Base-by-base conservation (phyloP, 2,888 invertebrate species). In the Epiblema foenella region DNA sequence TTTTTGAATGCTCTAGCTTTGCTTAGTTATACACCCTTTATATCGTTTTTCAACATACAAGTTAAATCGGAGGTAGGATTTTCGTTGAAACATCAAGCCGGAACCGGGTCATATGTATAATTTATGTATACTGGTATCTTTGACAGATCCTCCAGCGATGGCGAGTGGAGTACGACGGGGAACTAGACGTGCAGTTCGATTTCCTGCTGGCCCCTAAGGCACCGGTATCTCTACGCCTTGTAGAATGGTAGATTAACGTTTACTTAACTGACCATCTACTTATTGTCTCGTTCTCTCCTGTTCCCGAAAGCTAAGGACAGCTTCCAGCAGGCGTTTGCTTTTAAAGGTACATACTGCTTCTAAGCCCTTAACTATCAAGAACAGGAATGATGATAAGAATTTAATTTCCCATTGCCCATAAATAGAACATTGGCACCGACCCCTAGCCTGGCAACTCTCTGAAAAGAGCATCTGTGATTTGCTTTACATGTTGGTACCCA, bases 191-290 rank as follows among this genome's bases (percentile, higher is more conserved):
- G 39, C 95, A 96, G 82, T 98, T 97, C 82, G 97, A 97, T 85
- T 98, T 97, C 89, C 92, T 98, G 63, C 84, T 98, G 73, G 95
- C 96, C 7, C 97, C 98, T 2, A 95, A 96, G 85, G 95, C 95
- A 10, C 96, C 97, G 18, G 95, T 97, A 15, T 93, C 94, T 11
- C 90, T 98, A 78, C 93, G 94, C 69, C 94, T 97, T 78, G 93
- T 93, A 72, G 95, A 96, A 83, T 94, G 95, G 86, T 91, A 87
- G 80, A 76, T 18, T 57, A 59, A 72, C 57, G 70, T 75, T 68
- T 69, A 74, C 73, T 79, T 49, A 37, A 10, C 51, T 39, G 49
- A 51, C 17, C 10, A 12, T 57, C 46, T 58, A 51, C 20, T 46
- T 51, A 20, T 15, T 18, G n/a, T 24, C 24, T n/a, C n/a, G n/a